Evolutionary conservation across 1,140 invertebrate species (phyloP).

Genomic region (Zaprionus capensis): DNA sequence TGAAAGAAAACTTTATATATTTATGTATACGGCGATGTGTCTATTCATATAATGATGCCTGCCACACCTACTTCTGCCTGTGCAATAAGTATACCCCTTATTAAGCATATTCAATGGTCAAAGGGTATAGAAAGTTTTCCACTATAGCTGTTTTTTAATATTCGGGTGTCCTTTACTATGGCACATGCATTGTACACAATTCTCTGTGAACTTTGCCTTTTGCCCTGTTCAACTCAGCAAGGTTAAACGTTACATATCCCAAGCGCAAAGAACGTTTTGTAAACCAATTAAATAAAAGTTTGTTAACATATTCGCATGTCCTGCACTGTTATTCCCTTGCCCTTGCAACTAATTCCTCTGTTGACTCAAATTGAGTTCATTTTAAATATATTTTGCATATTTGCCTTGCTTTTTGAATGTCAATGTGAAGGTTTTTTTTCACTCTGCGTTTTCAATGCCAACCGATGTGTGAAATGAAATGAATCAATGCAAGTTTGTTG

Average conservation of each 20-base stretch:
- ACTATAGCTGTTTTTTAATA: not conserved
- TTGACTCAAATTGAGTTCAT: constrained; percentile 31
- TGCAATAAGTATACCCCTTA: not conserved
- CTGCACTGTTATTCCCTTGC: not conserved
- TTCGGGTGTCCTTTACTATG: constrained; percentile 5
- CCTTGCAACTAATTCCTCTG: constrained; percentile 10
- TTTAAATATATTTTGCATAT: constrained; percentile 16
- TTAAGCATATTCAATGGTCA: not conserved
- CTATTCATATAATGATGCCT: too few species aligned
- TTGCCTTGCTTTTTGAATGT: constrained; percentile 37
- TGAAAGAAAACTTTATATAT: too few species aligned
- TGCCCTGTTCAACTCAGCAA: not conserved
- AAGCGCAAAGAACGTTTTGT: not conserved
- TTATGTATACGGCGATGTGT: too few species aligned
- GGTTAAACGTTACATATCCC: not conserved
- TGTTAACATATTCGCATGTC: constrained; percentile 3
- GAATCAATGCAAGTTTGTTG: constrained; percentile 35
- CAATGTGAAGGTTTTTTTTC: constrained; percentile 46
- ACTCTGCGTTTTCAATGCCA: constrained; percentile 25
- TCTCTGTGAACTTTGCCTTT: not conserved
- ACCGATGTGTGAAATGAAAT: constrained; percentile 37
- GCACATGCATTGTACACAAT: too few species aligned
- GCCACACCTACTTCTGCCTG: not conserved
- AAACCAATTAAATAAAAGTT: constrained; percentile 1
- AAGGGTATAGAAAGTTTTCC: not conserved